Evolutionary conservation across 2,888 invertebrate genomes (phyloP).

Genomic region (Cheilosia impressa): DNA sequence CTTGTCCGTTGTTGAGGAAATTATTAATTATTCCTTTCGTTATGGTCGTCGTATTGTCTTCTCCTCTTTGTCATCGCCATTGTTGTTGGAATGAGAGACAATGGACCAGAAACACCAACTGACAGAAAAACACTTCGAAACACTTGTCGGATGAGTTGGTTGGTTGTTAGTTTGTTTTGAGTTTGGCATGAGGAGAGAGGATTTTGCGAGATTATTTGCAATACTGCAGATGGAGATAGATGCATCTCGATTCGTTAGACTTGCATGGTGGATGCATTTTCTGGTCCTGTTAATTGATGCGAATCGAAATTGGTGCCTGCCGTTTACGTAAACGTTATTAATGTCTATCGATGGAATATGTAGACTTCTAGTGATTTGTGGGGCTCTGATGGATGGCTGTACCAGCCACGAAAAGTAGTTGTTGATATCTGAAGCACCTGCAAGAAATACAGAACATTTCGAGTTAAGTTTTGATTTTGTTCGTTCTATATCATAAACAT

Average conservation of each 20-base stretch:
- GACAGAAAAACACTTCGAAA: slow-evolving; percentile 48
- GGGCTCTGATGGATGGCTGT: no score
- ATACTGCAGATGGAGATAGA: slow-evolving; percentile 33
- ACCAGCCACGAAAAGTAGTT: no score
- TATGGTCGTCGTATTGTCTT: slow-evolving; percentile 22
- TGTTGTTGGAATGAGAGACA: slow-evolving; percentile 23
- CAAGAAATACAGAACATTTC: no score
- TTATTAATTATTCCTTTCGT: slow-evolving; percentile 72
- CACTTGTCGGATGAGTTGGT: slow-evolving; percentile 58
- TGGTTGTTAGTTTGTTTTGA: slow-evolving; percentile 26
- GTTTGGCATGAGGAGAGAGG: slow-evolving; percentile 29
- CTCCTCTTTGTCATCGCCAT: slow-evolving; percentile 1
- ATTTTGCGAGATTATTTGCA: slow-evolving; percentile 37
- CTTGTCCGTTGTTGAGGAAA: slow-evolving; percentile 57
- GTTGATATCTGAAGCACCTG: no score
- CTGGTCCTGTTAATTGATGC: slow-evolving; percentile 46
- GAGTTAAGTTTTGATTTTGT: no score
- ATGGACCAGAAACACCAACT: slow-evolving; percentile 57
- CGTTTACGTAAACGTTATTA: slow-evolving; percentile 26
- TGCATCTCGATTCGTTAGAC: slow-evolving; percentile 28
- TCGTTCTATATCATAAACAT: no score
- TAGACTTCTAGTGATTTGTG: no score
- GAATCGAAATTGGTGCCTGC: slow-evolving; percentile 18
- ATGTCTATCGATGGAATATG: neutral
- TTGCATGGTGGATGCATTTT: slow-evolving; percentile 48